phyloP scores from a whole-genome alignment of 2,888 invertebrate genomes.

The Tetrapedia diversipes region DNA sequence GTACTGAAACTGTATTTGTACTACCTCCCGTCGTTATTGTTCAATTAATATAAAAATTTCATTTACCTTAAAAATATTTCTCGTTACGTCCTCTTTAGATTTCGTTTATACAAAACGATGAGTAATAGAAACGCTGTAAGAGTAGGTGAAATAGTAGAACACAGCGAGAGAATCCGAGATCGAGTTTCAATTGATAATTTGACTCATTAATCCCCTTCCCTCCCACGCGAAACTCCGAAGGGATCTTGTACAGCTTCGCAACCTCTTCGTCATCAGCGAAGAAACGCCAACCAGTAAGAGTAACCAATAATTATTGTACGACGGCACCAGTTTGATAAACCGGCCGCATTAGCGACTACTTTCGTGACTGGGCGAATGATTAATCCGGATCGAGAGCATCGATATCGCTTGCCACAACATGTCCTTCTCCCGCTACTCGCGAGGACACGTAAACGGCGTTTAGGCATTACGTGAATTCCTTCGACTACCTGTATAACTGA shows the following conservation, averaged over 20 bases:
- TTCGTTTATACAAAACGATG: too few relatives aligned
- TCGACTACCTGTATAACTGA: conserved; percentile 62
- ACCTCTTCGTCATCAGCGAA: conserved; percentile 18
- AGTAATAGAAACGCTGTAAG: too few relatives aligned
- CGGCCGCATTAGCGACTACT: conserved; percentile 48
- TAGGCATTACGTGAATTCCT: conserved; percentile 70
- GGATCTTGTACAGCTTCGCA: neutral
- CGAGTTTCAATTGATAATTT: neutral
- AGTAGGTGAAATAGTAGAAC: too few relatives aligned
- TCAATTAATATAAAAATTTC: too few relatives aligned
- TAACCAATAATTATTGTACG: conserved; percentile 50
- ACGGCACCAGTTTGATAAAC: conserved; percentile 53
- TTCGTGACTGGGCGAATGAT: conserved; percentile 46
- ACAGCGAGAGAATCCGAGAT: too few relatives aligned
- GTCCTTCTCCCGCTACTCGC: conserved; percentile 33
- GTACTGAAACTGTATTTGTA: too few relatives aligned
- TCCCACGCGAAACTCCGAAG: neutral
- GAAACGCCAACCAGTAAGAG: conserved; percentile 12
- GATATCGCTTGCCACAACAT: conserved; percentile 62
- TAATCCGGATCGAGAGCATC: conserved; percentile 66
- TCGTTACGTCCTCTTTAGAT: too few relatives aligned
- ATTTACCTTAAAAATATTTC: too few relatives aligned
- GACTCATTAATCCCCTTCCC: neutral
- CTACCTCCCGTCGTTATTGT: too few relatives aligned
- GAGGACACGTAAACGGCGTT: conserved; percentile 57